Evolutionary conservation across 2,797 vertebrate genomes (phyloP).

Genomic region (Coluber constrictor): DNA sequence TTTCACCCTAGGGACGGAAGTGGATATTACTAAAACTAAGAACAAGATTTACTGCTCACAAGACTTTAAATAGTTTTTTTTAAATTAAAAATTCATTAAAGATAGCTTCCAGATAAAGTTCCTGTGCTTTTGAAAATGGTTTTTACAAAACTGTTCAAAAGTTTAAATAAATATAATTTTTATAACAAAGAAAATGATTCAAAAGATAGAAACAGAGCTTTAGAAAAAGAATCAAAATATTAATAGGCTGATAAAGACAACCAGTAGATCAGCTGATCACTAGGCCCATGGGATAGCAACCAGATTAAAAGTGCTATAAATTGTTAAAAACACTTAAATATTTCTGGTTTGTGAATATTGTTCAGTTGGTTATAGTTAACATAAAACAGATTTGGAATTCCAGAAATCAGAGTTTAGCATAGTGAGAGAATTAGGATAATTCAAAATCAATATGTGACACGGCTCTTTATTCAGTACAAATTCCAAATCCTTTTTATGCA

Average conservation of each 20-base stretch:
- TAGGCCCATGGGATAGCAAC: not conserved
- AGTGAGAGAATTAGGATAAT: not conserved
- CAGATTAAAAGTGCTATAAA: not conserved
- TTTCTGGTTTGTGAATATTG: not conserved
- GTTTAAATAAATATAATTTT: not conserved
- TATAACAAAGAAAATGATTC: not conserved
- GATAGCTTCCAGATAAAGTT: conserved; percentile 17
- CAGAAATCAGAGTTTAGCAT: not conserved
- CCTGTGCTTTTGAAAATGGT: conserved; percentile 24
- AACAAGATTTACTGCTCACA: conserved; percentile 29
- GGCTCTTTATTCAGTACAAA: not conserved
- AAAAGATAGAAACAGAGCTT: not conserved
- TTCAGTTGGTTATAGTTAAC: not conserved
- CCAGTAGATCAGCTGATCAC: not conserved
- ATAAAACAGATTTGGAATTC: not conserved
- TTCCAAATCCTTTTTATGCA: not conserved
- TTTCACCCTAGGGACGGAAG: conserved; percentile 39
- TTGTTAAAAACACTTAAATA: not conserved
- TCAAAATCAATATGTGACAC: not conserved
- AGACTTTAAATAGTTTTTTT: conserved; percentile 21
- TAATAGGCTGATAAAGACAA: not conserved
- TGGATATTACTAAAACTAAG: conserved; percentile 40
- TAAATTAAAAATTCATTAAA: conserved; percentile 37
- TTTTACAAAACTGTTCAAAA: conserved; percentile 33
- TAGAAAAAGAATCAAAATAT: not conserved